Conservation (phyloP, 2,888 invertebrate genomes). For the Melipona bicolor region DNA sequence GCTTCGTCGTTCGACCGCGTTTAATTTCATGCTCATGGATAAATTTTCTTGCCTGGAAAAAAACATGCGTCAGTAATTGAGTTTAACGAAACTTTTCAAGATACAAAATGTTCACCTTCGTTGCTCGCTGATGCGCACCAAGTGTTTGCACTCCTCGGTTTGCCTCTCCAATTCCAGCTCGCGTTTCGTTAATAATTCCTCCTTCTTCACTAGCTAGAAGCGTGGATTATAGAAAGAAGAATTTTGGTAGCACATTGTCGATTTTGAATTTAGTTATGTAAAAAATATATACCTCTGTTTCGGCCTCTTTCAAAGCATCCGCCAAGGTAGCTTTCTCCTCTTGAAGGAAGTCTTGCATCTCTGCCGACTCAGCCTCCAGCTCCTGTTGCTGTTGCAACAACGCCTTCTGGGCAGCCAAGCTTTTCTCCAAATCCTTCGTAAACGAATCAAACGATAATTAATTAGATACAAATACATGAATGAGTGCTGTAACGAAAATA, state of each 20-base stretch:
- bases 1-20: constrained; percentile 87
- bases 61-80: neutral
- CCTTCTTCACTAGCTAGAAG: constrained; percentile 78
- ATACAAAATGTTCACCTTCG: constrained; percentile 85
- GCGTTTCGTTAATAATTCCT: constrained; percentile 83
- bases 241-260: neutral
- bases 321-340: constrained; percentile 92
- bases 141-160: constrained; percentile 91
- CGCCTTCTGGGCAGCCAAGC: constrained; percentile 88
- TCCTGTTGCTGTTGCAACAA: constrained; percentile 91
- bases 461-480: neutral
- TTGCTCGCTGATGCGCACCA: constrained; percentile 92
- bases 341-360: constrained; percentile 94
- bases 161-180: constrained; percentile 87
- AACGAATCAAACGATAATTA: constrained; percentile 25
- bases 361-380: constrained; percentile 91
- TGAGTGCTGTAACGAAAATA: neutral
- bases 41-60: constrained; percentile 87
- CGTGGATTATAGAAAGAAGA: constrained; percentile 48
- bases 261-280: neutral
- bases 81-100: neutral
- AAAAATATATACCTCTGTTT: constrained; percentile 85
- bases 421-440: constrained; percentile 88
- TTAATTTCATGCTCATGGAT: constrained; percentile 88
- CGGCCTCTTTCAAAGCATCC: constrained; percentile 92